These are phyloP conservation scores for Oxyura jamaicensis DNA, from an alignment of 2,113 vertebrate species.

Conservation along the genomic window DNA sequence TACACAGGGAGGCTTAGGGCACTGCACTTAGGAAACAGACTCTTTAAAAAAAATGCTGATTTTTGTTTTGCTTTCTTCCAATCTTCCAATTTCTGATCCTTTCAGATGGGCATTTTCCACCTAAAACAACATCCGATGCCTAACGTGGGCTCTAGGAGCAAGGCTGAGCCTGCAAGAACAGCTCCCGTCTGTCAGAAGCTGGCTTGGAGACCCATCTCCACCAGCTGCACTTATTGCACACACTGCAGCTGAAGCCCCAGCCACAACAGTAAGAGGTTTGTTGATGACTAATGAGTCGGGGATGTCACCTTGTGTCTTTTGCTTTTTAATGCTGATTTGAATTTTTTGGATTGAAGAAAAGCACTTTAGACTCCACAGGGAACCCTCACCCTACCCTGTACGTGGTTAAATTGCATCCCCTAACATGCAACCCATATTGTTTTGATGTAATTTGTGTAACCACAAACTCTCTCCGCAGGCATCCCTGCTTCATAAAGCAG, in stretches of 20 bases:
- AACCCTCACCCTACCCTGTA: too few relatives aligned
- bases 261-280: neutral
- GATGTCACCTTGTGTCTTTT: neutral
- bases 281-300: neutral
- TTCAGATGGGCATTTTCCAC: neutral
- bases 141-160: neutral
- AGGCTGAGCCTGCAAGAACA: neutral
- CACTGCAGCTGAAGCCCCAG: neutral
- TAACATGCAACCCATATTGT: fast-evolving
- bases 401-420: neutral
- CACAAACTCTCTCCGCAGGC: neutral
- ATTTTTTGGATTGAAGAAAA: neutral
- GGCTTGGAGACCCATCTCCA: fast-evolving
- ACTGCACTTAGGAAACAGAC: neutral
- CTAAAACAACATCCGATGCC: neutral
- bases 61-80: neutral
- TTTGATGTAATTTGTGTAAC: conserved; percentile 13
- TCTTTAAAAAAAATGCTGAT: neutral
- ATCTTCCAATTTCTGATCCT: neutral
- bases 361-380: neutral
- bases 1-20: neutral
- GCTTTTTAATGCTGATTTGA: neutral
- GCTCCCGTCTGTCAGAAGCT: neutral
- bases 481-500: neutral
- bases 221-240: neutral